Conservation (phyloP, 2,888 invertebrate species). For the Pelosia muscerda region DNA sequence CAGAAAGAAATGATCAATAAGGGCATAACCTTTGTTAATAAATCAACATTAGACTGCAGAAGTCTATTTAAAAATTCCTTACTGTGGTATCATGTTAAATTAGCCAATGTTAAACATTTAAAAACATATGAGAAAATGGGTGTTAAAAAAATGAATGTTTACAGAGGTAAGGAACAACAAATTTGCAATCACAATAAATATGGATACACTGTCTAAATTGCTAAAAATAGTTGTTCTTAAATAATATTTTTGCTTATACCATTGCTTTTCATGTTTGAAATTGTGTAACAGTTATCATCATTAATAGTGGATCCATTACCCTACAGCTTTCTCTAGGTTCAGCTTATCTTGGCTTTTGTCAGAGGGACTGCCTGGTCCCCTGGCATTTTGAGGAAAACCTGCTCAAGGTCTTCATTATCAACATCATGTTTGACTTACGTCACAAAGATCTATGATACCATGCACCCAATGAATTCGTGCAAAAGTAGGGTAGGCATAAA, state of each 20-base stretch:
- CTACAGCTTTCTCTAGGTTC: too few species aligned
- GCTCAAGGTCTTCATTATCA: too few species aligned
- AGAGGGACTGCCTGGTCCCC: too few species aligned
- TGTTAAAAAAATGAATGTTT: slow-evolving; percentile 56
- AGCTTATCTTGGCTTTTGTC: too few species aligned
- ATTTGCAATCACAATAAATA: not conserved
- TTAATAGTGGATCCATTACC: too few species aligned
- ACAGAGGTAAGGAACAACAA: slow-evolving; percentile 55
- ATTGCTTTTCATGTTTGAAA: not conserved
- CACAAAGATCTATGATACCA: too few species aligned
- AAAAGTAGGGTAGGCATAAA: too few species aligned
- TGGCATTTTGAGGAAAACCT: too few species aligned
- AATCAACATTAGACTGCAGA: slow-evolving; percentile 48
- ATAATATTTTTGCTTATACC: not conserved
- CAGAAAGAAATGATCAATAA: slow-evolving; percentile 49
- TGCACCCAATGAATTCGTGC: too few species aligned
- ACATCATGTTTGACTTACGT: too few species aligned
- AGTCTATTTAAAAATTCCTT: slow-evolving; percentile 54
- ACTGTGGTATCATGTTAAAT: slow-evolving; percentile 56
- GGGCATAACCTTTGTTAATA: slow-evolving; percentile 52
- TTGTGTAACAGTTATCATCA: too few species aligned
- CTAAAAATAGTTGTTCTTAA: not conserved
- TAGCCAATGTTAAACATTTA: slow-evolving; percentile 37
- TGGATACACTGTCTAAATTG: not conserved
- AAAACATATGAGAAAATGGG: slow-evolving; percentile 26